phyloP scores from a whole-genome alignment of 2,888 invertebrate species.

The Stenodera caucasica region DNA sequence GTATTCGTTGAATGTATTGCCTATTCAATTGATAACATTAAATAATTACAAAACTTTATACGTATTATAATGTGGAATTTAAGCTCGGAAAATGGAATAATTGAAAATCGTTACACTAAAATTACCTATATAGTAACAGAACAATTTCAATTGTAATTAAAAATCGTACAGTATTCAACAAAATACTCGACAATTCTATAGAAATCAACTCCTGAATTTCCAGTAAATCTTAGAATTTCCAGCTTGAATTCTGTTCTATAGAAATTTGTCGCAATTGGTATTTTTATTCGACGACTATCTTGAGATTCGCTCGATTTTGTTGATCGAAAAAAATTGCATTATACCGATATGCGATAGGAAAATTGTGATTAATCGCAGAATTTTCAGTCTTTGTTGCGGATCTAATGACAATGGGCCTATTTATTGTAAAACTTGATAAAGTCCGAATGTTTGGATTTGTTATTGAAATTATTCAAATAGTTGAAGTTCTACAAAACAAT shows the following conservation, averaged over 20 bases:
- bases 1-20: conserved; percentile 19
- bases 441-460: not conserved
- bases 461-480: not conserved
- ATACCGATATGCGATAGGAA: too few species aligned
- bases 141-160: conserved; percentile 1
- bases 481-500: not conserved
- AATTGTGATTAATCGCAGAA: too few species aligned
- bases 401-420: too few species aligned
- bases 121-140: not conserved
- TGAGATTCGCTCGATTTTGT: not conserved
- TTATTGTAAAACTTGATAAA: not conserved
- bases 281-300: too few species aligned
- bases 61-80: not conserved
- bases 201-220: not conserved
- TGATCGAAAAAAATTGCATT: too few species aligned
- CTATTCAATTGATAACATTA: conserved; percentile 23
- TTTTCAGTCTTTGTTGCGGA: too few species aligned
- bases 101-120: not conserved
- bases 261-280: not conserved
- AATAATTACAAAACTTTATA: not conserved
- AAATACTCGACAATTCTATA: not conserved
- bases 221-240: not conserved
- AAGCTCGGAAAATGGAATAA: not conserved
- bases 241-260: not conserved
- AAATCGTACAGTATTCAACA: not conserved